These are phyloP conservation scores for Rostratula benghalensis DNA, from an alignment of 2,113 vertebrate species.

Conservation along the genomic window DNA sequence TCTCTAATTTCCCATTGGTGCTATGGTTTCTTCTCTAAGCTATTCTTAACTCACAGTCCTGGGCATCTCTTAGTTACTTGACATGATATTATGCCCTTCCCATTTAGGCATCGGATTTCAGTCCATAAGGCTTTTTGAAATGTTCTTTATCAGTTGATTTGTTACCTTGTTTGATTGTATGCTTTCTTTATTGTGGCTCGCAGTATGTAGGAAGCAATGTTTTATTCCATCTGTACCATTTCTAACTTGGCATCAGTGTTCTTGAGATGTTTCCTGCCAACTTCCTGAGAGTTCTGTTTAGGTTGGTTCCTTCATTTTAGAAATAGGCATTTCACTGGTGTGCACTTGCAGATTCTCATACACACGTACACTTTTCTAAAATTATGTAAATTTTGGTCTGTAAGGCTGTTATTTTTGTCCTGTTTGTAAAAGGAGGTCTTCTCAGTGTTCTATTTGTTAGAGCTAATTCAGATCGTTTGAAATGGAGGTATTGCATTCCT, in stretches of 20 bases:
- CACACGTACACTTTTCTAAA: background rate
- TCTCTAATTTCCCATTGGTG: background rate
- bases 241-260: background rate
- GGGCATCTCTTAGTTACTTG: background rate
- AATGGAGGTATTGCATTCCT: background rate
- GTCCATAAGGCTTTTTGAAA: background rate
- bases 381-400: background rate
- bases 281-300: background rate
- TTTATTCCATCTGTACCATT: background rate
- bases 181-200: background rate
- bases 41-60: background rate
- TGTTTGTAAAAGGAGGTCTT: background rate
- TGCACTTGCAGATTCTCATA: background rate
- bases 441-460: background rate
- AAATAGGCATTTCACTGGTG: background rate
- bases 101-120: background rate
- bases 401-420: background rate
- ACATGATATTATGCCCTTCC: background rate
- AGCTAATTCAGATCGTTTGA: background rate
- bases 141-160: background rate
- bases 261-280: background rate
- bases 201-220: background rate
- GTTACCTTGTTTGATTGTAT: background rate
- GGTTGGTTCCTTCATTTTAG: background rate
- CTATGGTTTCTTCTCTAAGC: background rate